Conservation (phyloP, 1,140 invertebrate species). For the Leptopilina clavipes region DNA sequence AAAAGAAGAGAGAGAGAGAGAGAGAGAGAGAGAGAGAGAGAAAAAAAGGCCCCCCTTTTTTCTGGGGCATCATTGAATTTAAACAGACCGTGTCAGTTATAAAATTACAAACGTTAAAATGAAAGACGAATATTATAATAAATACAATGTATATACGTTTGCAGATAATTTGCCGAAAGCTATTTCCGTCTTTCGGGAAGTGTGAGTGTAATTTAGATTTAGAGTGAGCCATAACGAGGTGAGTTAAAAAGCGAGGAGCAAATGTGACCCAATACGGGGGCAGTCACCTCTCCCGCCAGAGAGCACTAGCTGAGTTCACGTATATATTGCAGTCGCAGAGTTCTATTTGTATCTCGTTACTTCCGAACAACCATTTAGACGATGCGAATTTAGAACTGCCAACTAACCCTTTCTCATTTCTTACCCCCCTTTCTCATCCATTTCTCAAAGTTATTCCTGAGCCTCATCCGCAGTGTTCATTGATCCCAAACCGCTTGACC, state of each 20-base stretch:
- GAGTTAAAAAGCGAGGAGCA: conserved; percentile 46
- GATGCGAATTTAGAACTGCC: conserved; percentile 55
- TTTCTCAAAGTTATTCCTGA: conserved; percentile 50
- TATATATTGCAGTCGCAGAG: conserved; percentile 55
- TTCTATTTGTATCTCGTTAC: conserved; percentile 71
- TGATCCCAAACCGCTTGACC: conserved; percentile 46
- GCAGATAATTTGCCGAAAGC: not conserved
- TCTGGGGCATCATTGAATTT: no score
- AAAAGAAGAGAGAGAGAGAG: no score
- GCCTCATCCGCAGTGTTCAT: conserved; percentile 51
- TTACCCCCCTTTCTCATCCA: conserved; percentile 48
- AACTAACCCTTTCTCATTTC: conserved; percentile 38
- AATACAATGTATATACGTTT: not conserved
- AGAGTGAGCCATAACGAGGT: not conserved
- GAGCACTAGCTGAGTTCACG: conserved; percentile 42
- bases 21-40: no score
- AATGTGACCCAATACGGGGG: conserved; percentile 64
- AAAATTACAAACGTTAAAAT: no score
- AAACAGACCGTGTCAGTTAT: no score
- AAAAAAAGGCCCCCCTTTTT: no score
- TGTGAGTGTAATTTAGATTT: not conserved
- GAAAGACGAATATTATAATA: no score
- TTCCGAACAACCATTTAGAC: conserved; percentile 59
- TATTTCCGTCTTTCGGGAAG: conserved; percentile 13
- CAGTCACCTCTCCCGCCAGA: conserved; percentile 57